Evolutionary conservation across 2,888 invertebrate species (phyloP), one percentile per base, ranked within the genome.

Genomic region (Peribatodes rhomboidaria): DNA sequence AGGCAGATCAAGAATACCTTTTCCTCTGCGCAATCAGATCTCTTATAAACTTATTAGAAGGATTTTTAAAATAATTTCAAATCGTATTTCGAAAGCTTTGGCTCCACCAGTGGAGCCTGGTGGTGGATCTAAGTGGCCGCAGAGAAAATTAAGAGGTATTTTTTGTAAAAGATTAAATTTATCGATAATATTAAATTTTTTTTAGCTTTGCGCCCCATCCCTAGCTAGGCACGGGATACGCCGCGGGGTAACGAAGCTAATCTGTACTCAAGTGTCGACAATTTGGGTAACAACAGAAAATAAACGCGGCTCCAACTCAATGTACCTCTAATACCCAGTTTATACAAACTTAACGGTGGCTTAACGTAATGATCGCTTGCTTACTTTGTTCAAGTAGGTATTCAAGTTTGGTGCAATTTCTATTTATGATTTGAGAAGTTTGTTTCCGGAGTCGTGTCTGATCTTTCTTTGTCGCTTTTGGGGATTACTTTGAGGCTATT

Each of bases 201-300:
- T 56, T 18, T 16, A n/a, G 47, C 22, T 0, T 8, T 8, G n/a
- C 33, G 16, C 42, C 56, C 61, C 88, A 73, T 76, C 86, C 57
- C 88, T 88, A 85, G 0, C 61, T 58, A 88, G 87, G 89, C 88
- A 85, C 85, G 79, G 80, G 83, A 82, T 83, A 79, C 81, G 86
- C 88, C 82, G 84, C 86, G 83, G 89, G 88, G 89, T 92, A 93
- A 93, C 92, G 92, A 93, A 93, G 92, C 92, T 92, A 93, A 93
- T 93, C 92, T 91, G 92, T 86, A 80, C 89, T 92, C 91, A 85
- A 93, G 92, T 93, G 92, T 91, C 92, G 92, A 92, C 92, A 92
- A 93, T 93, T 93, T 91, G 90, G 89, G 87, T 82, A 93, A 93
- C 92, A 93, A 93, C 92, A 88, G 88, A 90, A 92, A 92, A 93